Percentiles rank a stretch among this genome's conserved stretches.
Evolutionary conservation across 2,888 invertebrate species (phyloP).

Genomic region (Scrobipalpa atriplicella): DNA sequence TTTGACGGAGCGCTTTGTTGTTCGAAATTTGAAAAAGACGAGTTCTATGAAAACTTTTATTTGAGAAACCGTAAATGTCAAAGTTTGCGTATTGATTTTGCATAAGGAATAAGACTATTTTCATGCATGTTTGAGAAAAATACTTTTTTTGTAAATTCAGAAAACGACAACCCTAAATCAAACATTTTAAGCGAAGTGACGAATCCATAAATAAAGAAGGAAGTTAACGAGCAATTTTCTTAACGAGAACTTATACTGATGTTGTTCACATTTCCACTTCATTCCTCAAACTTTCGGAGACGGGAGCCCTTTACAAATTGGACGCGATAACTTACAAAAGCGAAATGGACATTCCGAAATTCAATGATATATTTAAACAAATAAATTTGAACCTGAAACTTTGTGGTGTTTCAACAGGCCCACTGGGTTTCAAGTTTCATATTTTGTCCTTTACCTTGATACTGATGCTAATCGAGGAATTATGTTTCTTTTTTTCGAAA

Average conservation of each 20-base stretch:
- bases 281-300: neutral
- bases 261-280: conserved; percentile 15
- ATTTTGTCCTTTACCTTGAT: conserved; percentile 40
- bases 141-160: neutral
- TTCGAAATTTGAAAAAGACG: too few species aligned
- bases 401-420: conserved; percentile 53
- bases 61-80: too few species aligned
- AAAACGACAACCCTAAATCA: neutral
- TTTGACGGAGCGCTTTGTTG: too few species aligned
- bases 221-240: conserved; percentile 2
- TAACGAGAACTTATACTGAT: neutral
- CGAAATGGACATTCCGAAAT: conserved; percentile 53
- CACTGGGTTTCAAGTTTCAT: conserved; percentile 47
- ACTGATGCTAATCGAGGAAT: conserved; percentile 48
- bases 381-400: conserved; percentile 58
- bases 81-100: too few species aligned
- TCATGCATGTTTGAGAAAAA: too few species aligned
- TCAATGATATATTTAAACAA: conserved; percentile 55
- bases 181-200: neutral
- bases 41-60: too few species aligned
- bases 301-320: neutral
- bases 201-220: neutral
- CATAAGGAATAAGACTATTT: too few species aligned
- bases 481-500: conserved; percentile 51
- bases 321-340: neutral